Evolutionary conservation across 2,888 invertebrate genomes (phyloP).

Genomic region (Hydraecia micacea): DNA sequence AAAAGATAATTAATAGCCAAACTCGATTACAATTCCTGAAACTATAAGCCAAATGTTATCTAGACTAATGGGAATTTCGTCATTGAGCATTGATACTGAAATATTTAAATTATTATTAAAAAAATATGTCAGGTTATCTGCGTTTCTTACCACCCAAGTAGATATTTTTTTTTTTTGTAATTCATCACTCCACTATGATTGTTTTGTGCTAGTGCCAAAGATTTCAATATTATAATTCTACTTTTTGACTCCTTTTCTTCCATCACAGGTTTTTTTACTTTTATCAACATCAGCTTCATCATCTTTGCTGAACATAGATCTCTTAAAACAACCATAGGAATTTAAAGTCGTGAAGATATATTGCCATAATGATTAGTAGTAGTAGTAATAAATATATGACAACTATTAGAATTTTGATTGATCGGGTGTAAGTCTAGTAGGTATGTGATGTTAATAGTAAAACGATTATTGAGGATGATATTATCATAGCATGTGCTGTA

Average conservation of each 20-base stretch:
- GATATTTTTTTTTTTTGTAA: conserved; percentile 25
- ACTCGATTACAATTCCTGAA: conserved; percentile 40
- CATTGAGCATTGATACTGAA: conserved; percentile 40
- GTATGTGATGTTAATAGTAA: too few species aligned
- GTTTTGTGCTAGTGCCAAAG: conserved; percentile 1
- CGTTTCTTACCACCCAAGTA: conserved; percentile 54
- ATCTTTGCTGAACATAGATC: background rate
- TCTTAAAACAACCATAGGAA: background rate
- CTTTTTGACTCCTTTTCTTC: background rate
- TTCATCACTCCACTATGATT: background rate
- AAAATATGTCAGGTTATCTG: conserved; percentile 21
- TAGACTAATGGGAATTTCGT: conserved; percentile 34
- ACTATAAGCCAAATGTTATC: conserved; percentile 60
- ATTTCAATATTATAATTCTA: background rate
- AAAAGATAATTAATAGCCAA: conserved; percentile 36
- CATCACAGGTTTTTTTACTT: background rate
- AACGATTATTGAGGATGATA: too few species aligned
- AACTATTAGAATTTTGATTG: background rate
- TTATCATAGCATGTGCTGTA: too few species aligned
- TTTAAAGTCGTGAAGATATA: too few species aligned
- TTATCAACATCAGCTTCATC: background rate
- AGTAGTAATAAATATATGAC: background rate
- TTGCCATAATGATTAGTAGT: too few species aligned
- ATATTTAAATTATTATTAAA: conserved; percentile 27
- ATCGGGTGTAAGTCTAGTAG: background rate